Conservation (phyloP, 2,113 vertebrate species). For the Erpornis zantholeuca region DNA sequence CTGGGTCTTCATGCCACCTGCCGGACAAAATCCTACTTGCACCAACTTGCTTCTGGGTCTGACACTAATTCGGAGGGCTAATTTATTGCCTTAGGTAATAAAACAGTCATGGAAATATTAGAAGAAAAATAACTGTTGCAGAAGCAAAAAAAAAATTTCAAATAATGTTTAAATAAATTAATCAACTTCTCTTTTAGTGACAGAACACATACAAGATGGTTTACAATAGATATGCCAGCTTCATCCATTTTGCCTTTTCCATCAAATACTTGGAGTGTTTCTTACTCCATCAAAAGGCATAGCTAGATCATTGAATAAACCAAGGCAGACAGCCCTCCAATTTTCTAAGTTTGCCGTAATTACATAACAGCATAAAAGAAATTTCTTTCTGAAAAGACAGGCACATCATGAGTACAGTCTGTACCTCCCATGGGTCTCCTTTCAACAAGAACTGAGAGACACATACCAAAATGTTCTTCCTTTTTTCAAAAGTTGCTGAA, state of each 20-base stretch:
- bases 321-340: neutral
- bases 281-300: neutral
- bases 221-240: neutral
- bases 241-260: neutral
- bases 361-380: neutral
- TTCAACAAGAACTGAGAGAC: neutral
- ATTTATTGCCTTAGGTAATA: neutral
- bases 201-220: neutral
- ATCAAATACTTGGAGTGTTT: neutral
- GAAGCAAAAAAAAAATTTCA: neutral
- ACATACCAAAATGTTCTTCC: neutral
- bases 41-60: neutral
- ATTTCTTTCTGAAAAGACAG: neutral
- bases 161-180: neutral
- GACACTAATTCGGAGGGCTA: too few species aligned
- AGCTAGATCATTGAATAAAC: neutral
- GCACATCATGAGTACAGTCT: neutral
- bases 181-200: neutral
- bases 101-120: neutral
- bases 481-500: neutral
- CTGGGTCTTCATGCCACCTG: slow-evolving; percentile 38
- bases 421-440: neutral
- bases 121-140: neutral
- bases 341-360: neutral
- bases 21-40: neutral